A percentile compares a stretch with the other conserved stretches of the same genome.
These are phyloP conservation scores for Apotomis betuletana DNA, from an alignment of 2,888 invertebrate genomes.

Conservation along the genomic window DNA sequence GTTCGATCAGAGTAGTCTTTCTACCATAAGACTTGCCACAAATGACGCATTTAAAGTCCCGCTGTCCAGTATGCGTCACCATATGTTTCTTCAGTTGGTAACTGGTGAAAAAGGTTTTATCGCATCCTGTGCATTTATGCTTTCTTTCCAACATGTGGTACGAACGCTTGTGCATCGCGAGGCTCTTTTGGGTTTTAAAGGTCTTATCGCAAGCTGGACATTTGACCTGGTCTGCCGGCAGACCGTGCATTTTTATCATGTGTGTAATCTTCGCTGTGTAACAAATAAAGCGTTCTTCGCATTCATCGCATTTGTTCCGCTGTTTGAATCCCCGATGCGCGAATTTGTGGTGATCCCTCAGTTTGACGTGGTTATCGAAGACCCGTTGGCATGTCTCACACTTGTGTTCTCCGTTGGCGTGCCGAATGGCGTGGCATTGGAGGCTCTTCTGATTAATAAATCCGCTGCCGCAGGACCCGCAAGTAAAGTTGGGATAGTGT, in stretches of 20 bases:
- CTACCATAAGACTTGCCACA: constrained; percentile 53
- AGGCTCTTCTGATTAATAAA: constrained; percentile 58
- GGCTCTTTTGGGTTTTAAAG: constrained; percentile 57
- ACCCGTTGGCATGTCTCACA: constrained; percentile 72
- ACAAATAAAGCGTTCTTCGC: constrained; percentile 48
- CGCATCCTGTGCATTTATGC: constrained; percentile 48
- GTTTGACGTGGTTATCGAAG: constrained; percentile 70
- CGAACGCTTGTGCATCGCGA: constrained; percentile 56
- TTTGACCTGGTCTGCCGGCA: constrained; percentile 2
- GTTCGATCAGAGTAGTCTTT: constrained; percentile 44
- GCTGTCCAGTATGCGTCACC: constrained; percentile 58
- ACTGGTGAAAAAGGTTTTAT: constrained; percentile 60
- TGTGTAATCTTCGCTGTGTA: constrained; percentile 53
- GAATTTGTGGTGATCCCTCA: constrained; percentile 69
- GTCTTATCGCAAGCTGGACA: constrained; percentile 51
- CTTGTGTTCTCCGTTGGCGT: constrained; percentile 58
- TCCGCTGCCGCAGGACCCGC: constrained; percentile 58
- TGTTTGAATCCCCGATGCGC: constrained; percentile 60
- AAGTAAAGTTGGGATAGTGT: constrained; percentile 61
- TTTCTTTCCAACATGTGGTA: constrained; percentile 38
- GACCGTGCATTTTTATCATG: constrained; percentile 48
- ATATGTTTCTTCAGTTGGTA: constrained; percentile 63
- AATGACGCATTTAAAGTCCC: constrained; percentile 58
- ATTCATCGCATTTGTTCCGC: constrained; percentile 60
- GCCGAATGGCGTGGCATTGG: constrained; percentile 58